Percentiles rank a stretch among this genome's conserved stretches.
These are phyloP conservation scores for Dolichotis patagonum DNA, from an alignment of 2,113 vertebrate genomes.

Conservation along the genomic window DNA sequence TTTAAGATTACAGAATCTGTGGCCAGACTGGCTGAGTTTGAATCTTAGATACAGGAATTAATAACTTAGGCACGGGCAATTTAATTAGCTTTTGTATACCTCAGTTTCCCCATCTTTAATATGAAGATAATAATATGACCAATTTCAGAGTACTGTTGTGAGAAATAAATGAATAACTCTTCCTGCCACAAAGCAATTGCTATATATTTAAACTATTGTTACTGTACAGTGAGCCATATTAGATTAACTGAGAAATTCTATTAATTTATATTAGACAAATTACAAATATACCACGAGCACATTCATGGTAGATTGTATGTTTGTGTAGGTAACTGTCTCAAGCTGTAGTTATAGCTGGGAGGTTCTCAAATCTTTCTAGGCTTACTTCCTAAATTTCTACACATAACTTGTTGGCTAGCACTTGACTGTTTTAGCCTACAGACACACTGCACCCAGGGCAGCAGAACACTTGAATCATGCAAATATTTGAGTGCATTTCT, in stretches of 20 bases:
- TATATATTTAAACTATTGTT: conserved; percentile 26
- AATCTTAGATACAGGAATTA: conserved; percentile 26
- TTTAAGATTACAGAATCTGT: conserved; percentile 7
- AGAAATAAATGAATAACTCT: background rate
- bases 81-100: conserved; percentile 2
- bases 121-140: background rate
- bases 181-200: background rate
- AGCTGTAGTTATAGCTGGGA: conserved; percentile 2
- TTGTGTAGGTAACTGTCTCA: background rate
- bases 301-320: background rate
- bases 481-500: conserved; percentile 73
- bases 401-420: conserved; percentile 7
- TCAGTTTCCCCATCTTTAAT: conserved; percentile 41
- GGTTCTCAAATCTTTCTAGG: background rate
- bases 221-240: background rate
- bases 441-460: background rate
- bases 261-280: background rate
- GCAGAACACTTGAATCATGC: background rate
- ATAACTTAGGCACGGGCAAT: background rate
- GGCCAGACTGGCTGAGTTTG: background rate
- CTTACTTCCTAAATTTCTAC: conserved; percentile 28
- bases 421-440: background rate
- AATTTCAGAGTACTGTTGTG: background rate
- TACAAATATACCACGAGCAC: background rate
- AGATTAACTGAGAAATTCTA: background rate